Evolutionary conservation across 2,797 vertebrate genomes (phyloP), one percentile per base, ranked within the genome.

Genomic region (Myotis daubentonii): DNA sequence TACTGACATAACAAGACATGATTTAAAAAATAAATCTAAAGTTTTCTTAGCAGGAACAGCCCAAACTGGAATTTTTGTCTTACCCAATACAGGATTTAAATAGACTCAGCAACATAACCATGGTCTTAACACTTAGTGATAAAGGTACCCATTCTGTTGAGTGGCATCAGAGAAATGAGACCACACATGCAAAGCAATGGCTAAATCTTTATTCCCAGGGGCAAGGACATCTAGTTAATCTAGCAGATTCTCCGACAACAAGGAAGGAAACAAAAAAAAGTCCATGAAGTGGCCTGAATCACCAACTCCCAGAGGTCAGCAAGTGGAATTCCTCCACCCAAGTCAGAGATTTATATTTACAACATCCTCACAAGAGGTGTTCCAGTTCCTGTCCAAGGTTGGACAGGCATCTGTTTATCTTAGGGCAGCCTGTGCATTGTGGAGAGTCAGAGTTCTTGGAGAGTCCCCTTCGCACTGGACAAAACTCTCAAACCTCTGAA

Each of bases 1-100:
- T 7, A 22, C 4, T 74, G 72, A 79, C 20, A 89, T 82, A 94
- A 23, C 15, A 89, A 60, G 30, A 55, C 70, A 62, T 36, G 76
- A 76, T 51, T 71, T 89, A 83, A 79, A 68, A 92, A 88, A 76
- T 71, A 91, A 81, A 92, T 78, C 84, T 79, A 15, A 84, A 87
- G 28, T 82, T 95, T 12, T 79, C 44, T 89, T 94, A 81, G 72
- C 62, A 62, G 71, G 28, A 72, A 25, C 4, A 80, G 38, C 83
- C 2, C 53, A 41, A 94, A 82, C 33, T 66, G 20, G 65, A 87
- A 74, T 74, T 51, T 90, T 71, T 53, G 33, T 79, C 92, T 86
- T 83, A 49, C 20, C 33, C 41, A 82, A 55, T 2, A 92, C 4
- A 89, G 33, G 47, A 79, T 84, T 91, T 79, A 44, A 72, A 85